Evolutionary conservation across 2,113 vertebrate species (phyloP).

Genomic region (Chionodraco myersi): DNA sequence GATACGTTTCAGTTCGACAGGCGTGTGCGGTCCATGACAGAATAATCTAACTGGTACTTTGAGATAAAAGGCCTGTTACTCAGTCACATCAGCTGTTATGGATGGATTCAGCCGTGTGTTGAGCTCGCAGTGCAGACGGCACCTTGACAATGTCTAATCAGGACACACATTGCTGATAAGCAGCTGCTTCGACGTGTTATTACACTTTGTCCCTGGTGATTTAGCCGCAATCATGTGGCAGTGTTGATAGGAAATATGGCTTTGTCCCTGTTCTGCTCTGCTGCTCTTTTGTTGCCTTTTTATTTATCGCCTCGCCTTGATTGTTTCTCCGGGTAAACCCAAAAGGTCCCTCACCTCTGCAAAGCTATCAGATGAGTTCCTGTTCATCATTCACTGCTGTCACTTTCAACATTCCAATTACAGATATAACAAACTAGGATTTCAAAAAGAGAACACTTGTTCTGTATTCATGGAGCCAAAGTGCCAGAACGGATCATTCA

Average conservation of each 20-base stretch:
- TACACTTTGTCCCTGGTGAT: neutral
- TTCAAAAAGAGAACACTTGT: neutral
- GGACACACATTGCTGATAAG: constrained; percentile 14
- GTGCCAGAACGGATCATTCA: constrained; percentile 13
- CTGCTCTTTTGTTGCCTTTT: constrained; percentile 11
- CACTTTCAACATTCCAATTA: neutral
- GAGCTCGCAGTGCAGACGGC: neutral
- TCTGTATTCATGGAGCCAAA: constrained; percentile 39
- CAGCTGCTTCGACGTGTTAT: neutral
- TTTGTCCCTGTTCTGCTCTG: constrained; percentile 1
- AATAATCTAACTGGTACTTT: neutral
- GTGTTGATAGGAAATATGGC: neutral
- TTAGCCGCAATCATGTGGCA: neutral
- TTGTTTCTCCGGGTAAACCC: neutral
- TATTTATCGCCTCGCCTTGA: neutral
- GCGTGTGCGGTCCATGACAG: neutral
- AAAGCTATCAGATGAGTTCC: neutral
- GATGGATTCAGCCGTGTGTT: neutral
- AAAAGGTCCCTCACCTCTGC: neutral
- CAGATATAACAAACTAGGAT: neutral
- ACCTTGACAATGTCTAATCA: constrained; percentile 18
- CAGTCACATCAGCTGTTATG: neutral
- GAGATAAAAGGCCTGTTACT: neutral
- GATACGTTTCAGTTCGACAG: fast-evolving
- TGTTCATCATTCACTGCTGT: neutral